These are phyloP conservation scores for Psococerastis gibbosa DNA, from an alignment of 2,888 invertebrate species.

Conservation along the genomic window DNA sequence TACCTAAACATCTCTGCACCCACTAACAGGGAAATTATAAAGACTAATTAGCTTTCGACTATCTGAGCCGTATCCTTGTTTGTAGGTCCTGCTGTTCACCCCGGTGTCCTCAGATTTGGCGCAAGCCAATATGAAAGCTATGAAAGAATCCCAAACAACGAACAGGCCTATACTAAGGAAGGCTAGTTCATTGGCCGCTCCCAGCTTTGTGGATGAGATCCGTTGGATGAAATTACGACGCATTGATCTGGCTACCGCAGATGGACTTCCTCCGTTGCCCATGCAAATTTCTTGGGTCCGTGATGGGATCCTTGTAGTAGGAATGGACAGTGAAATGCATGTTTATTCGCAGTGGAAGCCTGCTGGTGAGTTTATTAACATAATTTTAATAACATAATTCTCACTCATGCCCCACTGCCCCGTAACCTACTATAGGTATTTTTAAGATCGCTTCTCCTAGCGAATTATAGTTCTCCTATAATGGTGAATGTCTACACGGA, in stretches of 20 bases:
- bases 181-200: conserved; percentile 78
- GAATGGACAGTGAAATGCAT: conserved; percentile 99
- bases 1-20: no score
- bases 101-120: conserved; percentile 88
- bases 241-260: conserved; percentile 80
- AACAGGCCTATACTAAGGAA: conserved; percentile 73
- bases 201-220: conserved; percentile 77
- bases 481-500: no score
- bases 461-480: no score
- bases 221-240: conserved; percentile 88
- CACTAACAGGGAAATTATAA: no score
- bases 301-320: conserved; percentile 93
- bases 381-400: no score
- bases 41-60: no score
- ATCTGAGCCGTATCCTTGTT: conserved; percentile 1
- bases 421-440: no score
- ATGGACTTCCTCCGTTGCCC: conserved; percentile 87
- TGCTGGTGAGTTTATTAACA: conserved; percentile 21
- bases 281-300: conserved; percentile 99
- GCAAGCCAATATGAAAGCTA: conserved; percentile 81
- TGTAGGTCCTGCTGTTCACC: conserved; percentile 67
- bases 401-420: no score
- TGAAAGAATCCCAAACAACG: conserved; percentile 69
- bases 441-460: no score
- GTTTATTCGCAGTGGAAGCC: conserved; percentile 98